phyloP scores from a whole-genome alignment of 2,888 invertebrate genomes.

The Agrochola macilenta region DNA sequence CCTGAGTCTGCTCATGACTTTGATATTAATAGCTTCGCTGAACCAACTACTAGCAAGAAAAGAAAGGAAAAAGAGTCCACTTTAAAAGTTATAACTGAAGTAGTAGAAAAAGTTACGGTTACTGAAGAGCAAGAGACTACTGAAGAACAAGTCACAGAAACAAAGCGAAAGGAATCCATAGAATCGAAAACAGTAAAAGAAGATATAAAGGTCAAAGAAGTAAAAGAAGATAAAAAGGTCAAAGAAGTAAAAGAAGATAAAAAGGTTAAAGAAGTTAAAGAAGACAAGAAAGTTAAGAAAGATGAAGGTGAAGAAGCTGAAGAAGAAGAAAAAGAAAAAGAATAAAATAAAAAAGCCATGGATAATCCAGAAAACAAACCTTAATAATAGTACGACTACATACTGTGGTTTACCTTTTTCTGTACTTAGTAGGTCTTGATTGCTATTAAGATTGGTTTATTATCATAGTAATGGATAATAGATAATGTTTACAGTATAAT shows the following conservation, averaged over 20 bases:
- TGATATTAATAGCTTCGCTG: slow-evolving; percentile 20
- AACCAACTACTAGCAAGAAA: neutral
- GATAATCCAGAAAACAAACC: neutral
- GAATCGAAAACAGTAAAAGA: neutral
- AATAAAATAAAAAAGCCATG: neutral
- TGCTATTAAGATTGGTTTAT: neutral
- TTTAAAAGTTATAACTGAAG: neutral
- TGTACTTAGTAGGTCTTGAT: neutral
- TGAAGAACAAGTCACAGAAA: slow-evolving; percentile 1
- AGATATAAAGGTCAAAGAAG: neutral
- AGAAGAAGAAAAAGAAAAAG: neutral
- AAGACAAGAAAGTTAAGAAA: neutral
- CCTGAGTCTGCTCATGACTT: slow-evolving; percentile 55
- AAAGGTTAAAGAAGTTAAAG: neutral
- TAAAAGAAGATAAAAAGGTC: neutral
- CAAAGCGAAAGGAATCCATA: neutral
- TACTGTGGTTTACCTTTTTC: neutral
- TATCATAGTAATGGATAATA: no score
- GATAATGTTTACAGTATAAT: no score
- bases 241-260: neutral
- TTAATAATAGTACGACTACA: neutral
- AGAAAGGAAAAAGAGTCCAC: neutral
- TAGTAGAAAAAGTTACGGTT: neutral
- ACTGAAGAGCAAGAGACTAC: neutral
- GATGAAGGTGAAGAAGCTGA: no score